Percentiles rank a stretch among this genome's conserved stretches.
Conservation (phyloP, 2,113 vertebrate genomes). For the Trachemys scripta region DNA sequence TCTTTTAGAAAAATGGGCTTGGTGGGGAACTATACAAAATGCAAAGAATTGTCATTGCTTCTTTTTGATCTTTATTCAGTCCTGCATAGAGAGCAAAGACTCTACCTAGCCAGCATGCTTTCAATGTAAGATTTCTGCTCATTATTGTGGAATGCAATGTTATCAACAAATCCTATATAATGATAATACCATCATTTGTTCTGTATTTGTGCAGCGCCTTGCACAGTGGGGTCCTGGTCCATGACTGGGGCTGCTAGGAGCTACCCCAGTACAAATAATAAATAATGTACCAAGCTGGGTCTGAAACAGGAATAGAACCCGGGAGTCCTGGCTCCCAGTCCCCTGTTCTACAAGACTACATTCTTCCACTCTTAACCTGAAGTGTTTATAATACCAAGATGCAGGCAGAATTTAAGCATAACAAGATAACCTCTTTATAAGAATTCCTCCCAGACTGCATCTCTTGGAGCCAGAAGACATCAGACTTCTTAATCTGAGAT, state of each 20-base stretch:
- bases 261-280: background rate
- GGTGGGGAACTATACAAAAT: too few species aligned
- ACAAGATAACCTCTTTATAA: background rate
- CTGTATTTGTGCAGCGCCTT: background rate
- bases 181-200: accelerated
- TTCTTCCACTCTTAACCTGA: background rate
- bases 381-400: background rate
- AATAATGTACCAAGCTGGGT: background rate
- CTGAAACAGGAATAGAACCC: background rate
- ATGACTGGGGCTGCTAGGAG: background rate
- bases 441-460: background rate
- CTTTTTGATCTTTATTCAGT: too few species aligned
- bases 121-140: background rate
- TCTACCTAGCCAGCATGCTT: background rate
- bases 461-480: accelerated
- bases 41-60: too few species aligned
- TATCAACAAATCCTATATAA: accelerated
- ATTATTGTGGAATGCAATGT: background rate
- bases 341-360: background rate
- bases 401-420: background rate
- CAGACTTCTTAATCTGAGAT: background rate
- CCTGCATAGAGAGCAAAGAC: too few species aligned
- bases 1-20: too few species aligned
- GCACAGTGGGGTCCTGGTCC: background rate
- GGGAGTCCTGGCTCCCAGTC: accelerated